Conservation (phyloP, 1,140 invertebrate genomes). For the Plectus sambesii region DNA sequence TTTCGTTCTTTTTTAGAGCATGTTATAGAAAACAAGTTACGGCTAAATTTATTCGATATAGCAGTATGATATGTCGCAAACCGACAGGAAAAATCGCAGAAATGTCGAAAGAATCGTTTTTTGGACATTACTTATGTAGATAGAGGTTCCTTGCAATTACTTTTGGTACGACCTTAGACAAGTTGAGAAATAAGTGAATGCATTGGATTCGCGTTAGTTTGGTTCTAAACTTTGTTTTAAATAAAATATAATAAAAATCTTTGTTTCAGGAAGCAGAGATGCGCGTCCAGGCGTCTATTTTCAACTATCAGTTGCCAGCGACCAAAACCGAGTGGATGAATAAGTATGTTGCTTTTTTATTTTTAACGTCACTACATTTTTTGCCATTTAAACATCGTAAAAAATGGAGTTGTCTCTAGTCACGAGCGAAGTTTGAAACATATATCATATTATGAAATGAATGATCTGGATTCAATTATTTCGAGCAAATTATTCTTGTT, state of each 20-base stretch:
- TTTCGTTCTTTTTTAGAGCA: no score
- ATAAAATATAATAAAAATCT: constrained; percentile 11
- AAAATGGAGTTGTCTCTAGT: neutral
- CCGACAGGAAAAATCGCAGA: no score
- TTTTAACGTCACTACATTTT: no score
- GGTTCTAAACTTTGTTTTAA: constrained; percentile 3
- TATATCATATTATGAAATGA: neutral
- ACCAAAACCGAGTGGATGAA: constrained; percentile 16
- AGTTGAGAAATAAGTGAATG: constrained; percentile 24
- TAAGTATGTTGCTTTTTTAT: constrained; percentile 16
- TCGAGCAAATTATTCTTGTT: neutral
- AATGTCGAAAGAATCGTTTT: no score
- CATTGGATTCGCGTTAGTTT: constrained; percentile 2
- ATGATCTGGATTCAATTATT: neutral
- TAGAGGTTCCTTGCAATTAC: no score
- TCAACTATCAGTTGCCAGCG: constrained; percentile 17
- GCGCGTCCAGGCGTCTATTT: constrained; percentile 15
- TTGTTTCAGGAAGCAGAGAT: constrained; percentile 29
- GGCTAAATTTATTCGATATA: no score
- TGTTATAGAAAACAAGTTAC: no score
- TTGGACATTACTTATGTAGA: no score
- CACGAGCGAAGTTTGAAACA: neutral
- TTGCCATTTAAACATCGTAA: neutral
- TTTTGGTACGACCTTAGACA: no score
- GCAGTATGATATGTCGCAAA: no score